A percentile compares a stretch with the other conserved stretches of the same genome.
phyloP scores from a whole-genome alignment of 2,888 invertebrate genomes.

The Drosophila quasianomalipes region DNA sequence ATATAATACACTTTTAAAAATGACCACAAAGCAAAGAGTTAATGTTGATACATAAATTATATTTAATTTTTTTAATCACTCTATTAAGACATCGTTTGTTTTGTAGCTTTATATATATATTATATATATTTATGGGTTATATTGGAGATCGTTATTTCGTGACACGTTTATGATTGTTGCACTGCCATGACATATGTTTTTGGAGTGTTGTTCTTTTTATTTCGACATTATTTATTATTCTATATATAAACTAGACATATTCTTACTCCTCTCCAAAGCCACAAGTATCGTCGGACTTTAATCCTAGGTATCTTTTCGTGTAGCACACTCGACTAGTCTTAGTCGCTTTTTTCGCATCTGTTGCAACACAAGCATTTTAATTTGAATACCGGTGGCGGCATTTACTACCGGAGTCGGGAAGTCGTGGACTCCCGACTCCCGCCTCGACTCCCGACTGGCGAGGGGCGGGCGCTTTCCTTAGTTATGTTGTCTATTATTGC shows the following conservation, averaged over 20 bases:
- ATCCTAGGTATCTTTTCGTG: not conserved
- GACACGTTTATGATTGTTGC: not conserved
- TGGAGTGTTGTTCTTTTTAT: not conserved
- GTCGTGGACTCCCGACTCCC: not conserved
- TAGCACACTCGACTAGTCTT: not conserved
- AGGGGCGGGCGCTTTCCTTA: conserved; percentile 39
- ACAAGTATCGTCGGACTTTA: not conserved
- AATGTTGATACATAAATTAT: not conserved
- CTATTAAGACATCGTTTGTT: not conserved
- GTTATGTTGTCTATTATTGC: conserved; percentile 80
- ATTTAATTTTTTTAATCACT: not conserved
- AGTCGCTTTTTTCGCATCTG: conserved; percentile 24
- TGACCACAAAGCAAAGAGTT: not conserved
- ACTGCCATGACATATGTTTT: not conserved
- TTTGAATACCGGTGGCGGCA: conserved; percentile 58
- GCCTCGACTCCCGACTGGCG: conserved; percentile 1
- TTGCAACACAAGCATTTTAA: conserved; percentile 61
- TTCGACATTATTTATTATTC: not conserved
- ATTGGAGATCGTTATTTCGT: not conserved
- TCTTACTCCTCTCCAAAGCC: not conserved
- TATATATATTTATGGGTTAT: no score
- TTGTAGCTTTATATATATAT: not conserved
- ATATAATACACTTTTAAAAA: not conserved
- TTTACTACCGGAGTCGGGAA: conserved; percentile 4
- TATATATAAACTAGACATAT: not conserved